A percentile compares a stretch with the other conserved stretches of the same genome.
phyloP scores from a whole-genome alignment of 1,140 invertebrate genomes.

The Dryas iulia region DNA sequence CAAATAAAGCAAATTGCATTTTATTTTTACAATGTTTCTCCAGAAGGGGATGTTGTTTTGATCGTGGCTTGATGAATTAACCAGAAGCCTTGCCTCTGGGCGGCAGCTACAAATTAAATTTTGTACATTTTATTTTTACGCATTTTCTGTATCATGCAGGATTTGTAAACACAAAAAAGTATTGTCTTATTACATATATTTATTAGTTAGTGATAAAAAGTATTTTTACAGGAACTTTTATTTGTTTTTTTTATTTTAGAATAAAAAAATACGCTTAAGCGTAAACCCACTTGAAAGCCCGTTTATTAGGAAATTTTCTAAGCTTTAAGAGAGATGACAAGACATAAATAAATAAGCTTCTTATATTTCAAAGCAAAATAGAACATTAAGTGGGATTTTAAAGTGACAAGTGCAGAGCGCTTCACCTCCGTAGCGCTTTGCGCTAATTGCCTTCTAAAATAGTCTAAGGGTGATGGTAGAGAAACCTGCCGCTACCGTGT shows the following conservation, averaged over 20 bases:
- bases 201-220: no score
- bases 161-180: no score
- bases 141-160: no score
- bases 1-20: no score
- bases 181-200: no score
- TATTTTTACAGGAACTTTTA: background rate
- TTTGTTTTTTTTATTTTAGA: background rate
- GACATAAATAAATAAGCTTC: background rate
- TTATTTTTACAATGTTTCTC: background rate
- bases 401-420: constrained; percentile 11
- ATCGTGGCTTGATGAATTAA: no score
- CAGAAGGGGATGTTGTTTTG: no score
- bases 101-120: no score
- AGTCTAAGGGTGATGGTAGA: constrained; percentile 11
- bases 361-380: background rate
- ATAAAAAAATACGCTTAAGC: no score
- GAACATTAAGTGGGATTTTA: background rate
- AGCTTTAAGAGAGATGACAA: background rate
- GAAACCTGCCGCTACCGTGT: constrained; percentile 26
- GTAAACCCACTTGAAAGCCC: background rate
- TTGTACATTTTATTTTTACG: no score
- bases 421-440: background rate
- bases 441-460: constrained; percentile 26
- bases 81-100: no score
- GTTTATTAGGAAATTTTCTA: background rate